Base-by-base conservation (phyloP, 2,113 vertebrate genomes). In the Brachypodius melanocephalos region DNA sequence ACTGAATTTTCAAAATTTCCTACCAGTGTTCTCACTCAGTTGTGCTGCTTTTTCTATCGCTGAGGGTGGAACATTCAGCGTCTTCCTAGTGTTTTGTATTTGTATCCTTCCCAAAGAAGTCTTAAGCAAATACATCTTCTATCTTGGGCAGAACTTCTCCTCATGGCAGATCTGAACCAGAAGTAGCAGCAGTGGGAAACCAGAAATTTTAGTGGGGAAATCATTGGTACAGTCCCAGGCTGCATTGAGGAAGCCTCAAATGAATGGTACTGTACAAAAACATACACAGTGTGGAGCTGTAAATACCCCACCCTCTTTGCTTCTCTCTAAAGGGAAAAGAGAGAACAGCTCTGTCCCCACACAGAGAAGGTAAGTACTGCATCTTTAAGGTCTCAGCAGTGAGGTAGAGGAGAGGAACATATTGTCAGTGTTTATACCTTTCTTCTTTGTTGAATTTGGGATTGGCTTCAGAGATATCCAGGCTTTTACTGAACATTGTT, bases 401-500 rank as follows among this genome's bases (percentile, higher is more conserved):
- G 97, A 98, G 97, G 95, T 97, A 96, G 95, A 98, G 94, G 96
- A 97, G 97, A 96, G 97, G 97, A 96, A 94, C 82, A 97, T 95
- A 96, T 83, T 96, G 96, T 97, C 97, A 98, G 96, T 97, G 87
- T 97, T 98, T 98, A 97, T 99, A 99, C 99, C 99, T 99, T 99
- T 99, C 99, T 97, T 99, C 99, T 99, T 98, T 99, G 98, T 98
- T 99, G 99, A 98, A 97, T 98, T 98, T 99, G 98, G 98, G 98
- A 98, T 99, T 98, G 98, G 98, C 98, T 75, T 99, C 99, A 98
- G 98, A 98, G 98, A 99, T 99, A 98, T 99, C 99, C 99, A 99
- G 98, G 98, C 98, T 99, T 99, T 99, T 99, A 99, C 99, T 99
- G 99, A 99, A 99, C 98, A 99, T 97, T 98, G 98, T 98, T 98